Evolutionary conservation across 1,140 invertebrate species (phyloP).

Genomic region (Araneus ventricosus): DNA sequence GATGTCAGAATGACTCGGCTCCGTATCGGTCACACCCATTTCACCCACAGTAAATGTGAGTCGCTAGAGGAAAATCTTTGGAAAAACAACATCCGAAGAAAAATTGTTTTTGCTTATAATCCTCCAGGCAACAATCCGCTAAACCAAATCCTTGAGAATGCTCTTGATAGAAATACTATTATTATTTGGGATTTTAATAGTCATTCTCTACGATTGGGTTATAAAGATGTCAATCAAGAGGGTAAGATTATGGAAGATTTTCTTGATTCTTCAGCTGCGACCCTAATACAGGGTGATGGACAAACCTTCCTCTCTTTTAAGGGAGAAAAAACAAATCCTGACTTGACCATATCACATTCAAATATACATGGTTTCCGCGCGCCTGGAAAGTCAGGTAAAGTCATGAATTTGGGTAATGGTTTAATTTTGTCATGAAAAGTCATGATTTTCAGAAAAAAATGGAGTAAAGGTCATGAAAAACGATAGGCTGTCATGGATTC

Average conservation of each 20-base stretch:
- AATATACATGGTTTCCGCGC: too few relatives aligned
- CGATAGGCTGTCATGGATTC: too few relatives aligned
- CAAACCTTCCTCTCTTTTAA: conserved; percentile 16
- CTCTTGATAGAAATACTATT: conserved; percentile 43
- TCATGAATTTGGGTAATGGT: too few relatives aligned
- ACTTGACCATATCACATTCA: not conserved
- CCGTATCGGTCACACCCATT: too few relatives aligned
- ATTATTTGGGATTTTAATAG: conserved; percentile 53
- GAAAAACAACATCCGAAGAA: not conserved
- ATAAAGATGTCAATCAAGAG: conserved; percentile 34
- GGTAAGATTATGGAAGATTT: not conserved
- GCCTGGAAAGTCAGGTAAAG: too few relatives aligned
- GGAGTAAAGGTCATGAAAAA: too few relatives aligned
- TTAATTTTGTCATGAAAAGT: too few relatives aligned
- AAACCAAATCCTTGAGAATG: conserved; percentile 1
- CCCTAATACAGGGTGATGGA: not conserved
- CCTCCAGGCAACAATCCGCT: not conserved
- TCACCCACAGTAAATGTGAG: conserved; percentile 26
- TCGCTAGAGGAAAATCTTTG: not conserved
- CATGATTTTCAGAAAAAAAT: too few relatives aligned
- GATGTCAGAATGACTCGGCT: too few relatives aligned
- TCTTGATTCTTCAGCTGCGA: conserved; percentile 14
- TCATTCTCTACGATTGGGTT: conserved; percentile 36
- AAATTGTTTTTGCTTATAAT: conserved; percentile 47
- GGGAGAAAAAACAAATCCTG: conserved; percentile 24